These are phyloP conservation scores for Luperina testacea DNA, from an alignment of 2,888 invertebrate species.

Conservation along the genomic window DNA sequence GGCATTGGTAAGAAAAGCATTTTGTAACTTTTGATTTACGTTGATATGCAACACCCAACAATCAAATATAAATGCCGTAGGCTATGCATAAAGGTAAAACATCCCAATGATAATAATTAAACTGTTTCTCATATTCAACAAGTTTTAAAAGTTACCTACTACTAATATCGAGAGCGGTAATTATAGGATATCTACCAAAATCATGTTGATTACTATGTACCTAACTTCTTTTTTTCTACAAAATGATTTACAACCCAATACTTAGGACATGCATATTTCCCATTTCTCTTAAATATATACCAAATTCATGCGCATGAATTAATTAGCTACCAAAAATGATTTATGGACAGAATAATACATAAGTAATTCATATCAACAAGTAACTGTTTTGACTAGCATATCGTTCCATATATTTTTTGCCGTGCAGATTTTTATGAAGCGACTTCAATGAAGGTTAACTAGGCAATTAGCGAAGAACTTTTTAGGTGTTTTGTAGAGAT, in stretches of 20 bases:
- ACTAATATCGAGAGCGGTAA: background rate
- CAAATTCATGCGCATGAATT: background rate
- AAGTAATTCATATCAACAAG: constrained; percentile 23
- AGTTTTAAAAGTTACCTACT: constrained; percentile 5
- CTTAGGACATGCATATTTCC: background rate
- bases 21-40: constrained; percentile 62
- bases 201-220: background rate
- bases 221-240: background rate
- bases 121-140: background rate
- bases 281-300: background rate
- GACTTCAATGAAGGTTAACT: constrained; percentile 70
- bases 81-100: constrained; percentile 2
- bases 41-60: constrained; percentile 50
- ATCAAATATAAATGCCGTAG: constrained; percentile 24
- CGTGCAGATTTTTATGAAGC: constrained; percentile 11
- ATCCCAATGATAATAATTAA: constrained; percentile 21
- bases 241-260: background rate
- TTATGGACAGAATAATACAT: constrained; percentile 1
- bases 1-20: constrained; percentile 47
- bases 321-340: background rate
- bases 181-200: constrained; percentile 37
- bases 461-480: constrained; percentile 74
- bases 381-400: constrained; percentile 22
- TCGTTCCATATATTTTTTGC: constrained; percentile 28
- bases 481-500: constrained; percentile 19